These are phyloP conservation scores for Coleophora deauratella DNA, from an alignment of 2,888 invertebrate species.

Conservation along the genomic window DNA sequence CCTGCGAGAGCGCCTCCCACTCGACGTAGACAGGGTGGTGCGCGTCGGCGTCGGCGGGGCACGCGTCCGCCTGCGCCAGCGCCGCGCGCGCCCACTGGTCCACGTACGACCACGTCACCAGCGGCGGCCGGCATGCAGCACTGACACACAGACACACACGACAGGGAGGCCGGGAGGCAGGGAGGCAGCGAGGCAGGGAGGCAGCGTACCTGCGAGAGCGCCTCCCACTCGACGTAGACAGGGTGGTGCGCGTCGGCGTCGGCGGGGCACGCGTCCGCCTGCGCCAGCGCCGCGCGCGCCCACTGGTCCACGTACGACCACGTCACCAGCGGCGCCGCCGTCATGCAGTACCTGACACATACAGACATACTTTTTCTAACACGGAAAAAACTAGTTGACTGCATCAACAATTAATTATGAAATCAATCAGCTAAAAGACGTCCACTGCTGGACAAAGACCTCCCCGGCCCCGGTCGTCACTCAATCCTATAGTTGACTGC, in stretches of 20 bases:
- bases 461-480: too few relatives aligned
- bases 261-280: constrained; percentile 66
- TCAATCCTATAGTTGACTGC: too few relatives aligned
- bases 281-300: constrained; percentile 83
- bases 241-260: constrained; percentile 67
- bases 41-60: constrained; percentile 42
- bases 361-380: neutral
- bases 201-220: constrained; percentile 64
- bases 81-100: constrained; percentile 87
- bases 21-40: constrained; percentile 83
- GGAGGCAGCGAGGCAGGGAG: too few relatives aligned
- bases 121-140: constrained; percentile 87
- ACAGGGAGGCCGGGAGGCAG: too few relatives aligned
- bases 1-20: constrained; percentile 93
- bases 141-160: too few relatives aligned
- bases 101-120: constrained; percentile 87
- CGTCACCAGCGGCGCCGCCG: constrained; percentile 86
- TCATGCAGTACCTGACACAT: constrained; percentile 79
- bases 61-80: constrained; percentile 76
- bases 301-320: constrained; percentile 89
- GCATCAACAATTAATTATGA: too few relatives aligned
- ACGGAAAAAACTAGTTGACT: too few relatives aligned
- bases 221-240: constrained; percentile 89
- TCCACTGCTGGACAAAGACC: too few relatives aligned
- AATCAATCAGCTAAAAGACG: too few relatives aligned